These are phyloP conservation scores for Tachina fera DNA, from an alignment of 2,888 invertebrate genomes.

Conservation along the genomic window DNA sequence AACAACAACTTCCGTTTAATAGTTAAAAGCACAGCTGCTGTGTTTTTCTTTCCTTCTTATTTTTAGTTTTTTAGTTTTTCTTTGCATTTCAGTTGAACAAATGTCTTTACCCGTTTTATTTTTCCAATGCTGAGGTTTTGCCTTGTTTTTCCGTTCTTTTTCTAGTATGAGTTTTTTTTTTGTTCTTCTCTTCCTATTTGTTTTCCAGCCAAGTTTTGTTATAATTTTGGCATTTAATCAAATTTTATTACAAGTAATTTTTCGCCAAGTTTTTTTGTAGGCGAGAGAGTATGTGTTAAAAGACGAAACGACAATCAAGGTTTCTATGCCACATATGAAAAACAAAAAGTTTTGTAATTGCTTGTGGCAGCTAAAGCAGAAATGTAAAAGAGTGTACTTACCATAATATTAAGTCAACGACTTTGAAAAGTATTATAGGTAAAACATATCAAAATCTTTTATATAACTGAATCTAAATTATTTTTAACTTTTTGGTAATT, in stretches of 20 bases:
- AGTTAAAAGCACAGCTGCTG: slow-evolving; percentile 41
- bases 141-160: not conserved
- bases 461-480: too few relatives aligned
- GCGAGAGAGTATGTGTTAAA: slow-evolving; percentile 47
- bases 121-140: slow-evolving; percentile 12
- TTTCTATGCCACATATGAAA: slow-evolving; percentile 10
- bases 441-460: too few relatives aligned
- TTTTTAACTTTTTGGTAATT: too few relatives aligned
- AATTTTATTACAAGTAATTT: slow-evolving; percentile 67
- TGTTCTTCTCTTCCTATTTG: slow-evolving; percentile 13
- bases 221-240: slow-evolving; percentile 70
- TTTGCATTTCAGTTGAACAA: slow-evolving; percentile 17
- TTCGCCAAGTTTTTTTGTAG: slow-evolving; percentile 46
- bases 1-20: slow-evolving; percentile 11
- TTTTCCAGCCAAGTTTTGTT: slow-evolving; percentile 51
- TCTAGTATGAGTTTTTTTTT: not conserved
- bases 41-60: not conserved
- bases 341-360: slow-evolving; percentile 27
- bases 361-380: slow-evolving; percentile 6
- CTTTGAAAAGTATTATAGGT: too few relatives aligned
- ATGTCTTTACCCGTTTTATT: slow-evolving; percentile 12
- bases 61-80: not conserved
- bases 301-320: slow-evolving; percentile 48
- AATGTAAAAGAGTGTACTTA: not conserved
- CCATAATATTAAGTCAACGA: not conserved